Conservation (phyloP, 2,888 invertebrate genomes). For the Sarcophaga carnaria region DNA sequence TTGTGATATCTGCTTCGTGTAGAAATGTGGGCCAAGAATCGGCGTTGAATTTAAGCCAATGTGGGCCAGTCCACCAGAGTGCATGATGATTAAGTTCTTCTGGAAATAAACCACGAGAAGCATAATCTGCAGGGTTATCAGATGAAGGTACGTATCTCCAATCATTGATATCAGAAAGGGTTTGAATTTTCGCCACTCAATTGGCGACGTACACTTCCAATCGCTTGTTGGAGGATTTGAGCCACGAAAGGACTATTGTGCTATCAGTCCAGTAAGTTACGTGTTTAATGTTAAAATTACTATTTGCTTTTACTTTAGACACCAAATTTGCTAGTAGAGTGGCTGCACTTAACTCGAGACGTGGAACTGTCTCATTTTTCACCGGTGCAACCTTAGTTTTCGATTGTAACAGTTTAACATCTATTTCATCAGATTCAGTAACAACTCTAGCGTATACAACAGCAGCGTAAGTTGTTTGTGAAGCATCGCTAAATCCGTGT, state of each 20-base stretch:
- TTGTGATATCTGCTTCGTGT: background rate
- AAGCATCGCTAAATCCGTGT: conserved; percentile 63
- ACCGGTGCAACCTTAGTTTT: conserved; percentile 45
- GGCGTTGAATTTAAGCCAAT: background rate
- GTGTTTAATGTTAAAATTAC: conserved; percentile 20
- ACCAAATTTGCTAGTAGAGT: conserved; percentile 30
- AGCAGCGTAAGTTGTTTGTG: conserved; percentile 58
- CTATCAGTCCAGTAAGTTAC: conserved; percentile 48
- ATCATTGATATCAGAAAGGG: too few relatives aligned
- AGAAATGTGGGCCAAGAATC: background rate
- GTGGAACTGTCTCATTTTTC: conserved; percentile 23
- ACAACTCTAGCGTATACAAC: conserved; percentile 55
- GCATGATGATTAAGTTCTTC: too few relatives aligned
- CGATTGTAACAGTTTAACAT: conserved; percentile 22
- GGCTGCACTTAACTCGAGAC: conserved; percentile 33
- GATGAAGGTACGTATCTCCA: too few relatives aligned
- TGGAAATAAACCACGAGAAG: too few relatives aligned
- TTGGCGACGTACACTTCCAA: conserved; percentile 26
- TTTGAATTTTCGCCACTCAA: conserved; percentile 17
- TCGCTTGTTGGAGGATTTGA: conserved; percentile 15
- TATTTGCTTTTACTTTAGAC: conserved; percentile 14
- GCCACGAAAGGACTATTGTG: conserved; percentile 39
- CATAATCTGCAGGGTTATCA: too few relatives aligned
- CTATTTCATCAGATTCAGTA: conserved; percentile 17
- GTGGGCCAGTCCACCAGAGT: too few relatives aligned